phyloP scores from a whole-genome alignment of 1,140 invertebrate genomes.

The Drosophila bifasciata region DNA sequence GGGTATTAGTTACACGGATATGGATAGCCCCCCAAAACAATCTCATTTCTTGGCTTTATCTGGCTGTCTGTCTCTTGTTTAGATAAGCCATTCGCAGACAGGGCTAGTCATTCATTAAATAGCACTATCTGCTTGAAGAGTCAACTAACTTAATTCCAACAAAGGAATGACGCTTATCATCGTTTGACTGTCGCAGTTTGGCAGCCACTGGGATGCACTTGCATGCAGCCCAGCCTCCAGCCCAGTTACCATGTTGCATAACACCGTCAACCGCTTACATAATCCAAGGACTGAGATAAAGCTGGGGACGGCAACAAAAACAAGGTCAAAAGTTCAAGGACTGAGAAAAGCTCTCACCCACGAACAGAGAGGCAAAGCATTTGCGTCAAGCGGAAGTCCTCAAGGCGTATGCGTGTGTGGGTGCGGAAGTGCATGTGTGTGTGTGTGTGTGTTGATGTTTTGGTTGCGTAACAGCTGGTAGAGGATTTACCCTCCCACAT shows the following conservation, averaged over 20 bases:
- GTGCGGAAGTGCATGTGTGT: slow-evolving; percentile 3
- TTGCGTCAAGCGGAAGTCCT: slow-evolving; percentile 52
- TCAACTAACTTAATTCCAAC: slow-evolving; percentile 11
- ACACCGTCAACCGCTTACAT: slow-evolving; percentile 57
- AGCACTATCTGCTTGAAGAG: slow-evolving; percentile 32
- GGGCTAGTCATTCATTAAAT: slow-evolving; percentile 39
- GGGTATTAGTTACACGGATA: background rate
- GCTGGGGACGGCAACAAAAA: slow-evolving; percentile 24
- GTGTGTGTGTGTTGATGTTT: slow-evolving; percentile 55
- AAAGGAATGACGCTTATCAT: slow-evolving; percentile 19
- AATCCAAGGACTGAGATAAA: slow-evolving; percentile 26
- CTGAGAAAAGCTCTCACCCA: slow-evolving; percentile 60
- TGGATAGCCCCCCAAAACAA: background rate
- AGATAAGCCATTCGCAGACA: slow-evolving; percentile 44
- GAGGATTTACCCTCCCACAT: background rate
- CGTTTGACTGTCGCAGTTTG: slow-evolving; percentile 38
- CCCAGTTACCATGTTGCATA: slow-evolving; percentile 59
- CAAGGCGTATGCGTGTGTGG: background rate
- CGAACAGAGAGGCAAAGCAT: slow-evolving; percentile 26
- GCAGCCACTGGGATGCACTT: slow-evolving; percentile 21
- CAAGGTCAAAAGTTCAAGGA: slow-evolving; percentile 81
- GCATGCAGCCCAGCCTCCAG: slow-evolving; percentile 23
- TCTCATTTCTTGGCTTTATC: slow-evolving; percentile 14
- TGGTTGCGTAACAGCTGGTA: slow-evolving; percentile 59
- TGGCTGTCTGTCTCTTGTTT: slow-evolving; percentile 12